Base-by-base conservation (phyloP, 2,797 vertebrate species). In the Poecilia wingei region DNA sequence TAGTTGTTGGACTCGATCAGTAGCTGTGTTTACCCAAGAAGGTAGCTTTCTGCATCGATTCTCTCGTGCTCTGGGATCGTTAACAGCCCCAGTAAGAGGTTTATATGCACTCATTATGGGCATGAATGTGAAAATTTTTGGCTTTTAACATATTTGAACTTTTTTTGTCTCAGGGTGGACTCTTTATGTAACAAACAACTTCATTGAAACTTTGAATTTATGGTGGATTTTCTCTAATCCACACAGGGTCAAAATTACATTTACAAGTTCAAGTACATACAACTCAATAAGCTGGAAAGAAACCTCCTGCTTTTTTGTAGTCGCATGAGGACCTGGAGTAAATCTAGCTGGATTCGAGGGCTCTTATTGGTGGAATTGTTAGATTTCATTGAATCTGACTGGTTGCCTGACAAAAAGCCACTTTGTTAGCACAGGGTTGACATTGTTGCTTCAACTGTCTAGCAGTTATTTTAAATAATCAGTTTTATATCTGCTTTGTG, bases 1-100 rank as follows among this genome's bases (percentile, higher is more conserved):
- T 71, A 36, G 25, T 28, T 71, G 68, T 18, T 71, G 68, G 68
- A 71, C 68, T 71, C 3, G 6, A 46, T 71, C 43, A 71, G 43
- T 46, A 71, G 43, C 43, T 71, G 43, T 70, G 25, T 71, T 71
- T 71, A 45, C 39, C 41, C 68, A 45, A 45, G 12, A 45, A 70
- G 49, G 49, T 22, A 53, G 49, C 31, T 39, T 41, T 41, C 10
- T 33, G 33, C 28, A 39, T 41, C 25, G 14, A 43, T 57, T 57
- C 20, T 20, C 73, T 18, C 57, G 51, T 41, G 47, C 49, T n/a
- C 33, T 57, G 49, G 14, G 45, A 25, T 55, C 5, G 6, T 59
- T 68, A 25, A 68, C 3, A 43, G 14, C 20, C 3, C 31, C 10
- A n/a, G n/a, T 7, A 71, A 28, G 25, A 71, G 41, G 39, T 70